Evolutionary conservation across 35 echinoderm and acorn worm genomes (phyloP).

Genomic region (Lytechinus pictus): DNA sequence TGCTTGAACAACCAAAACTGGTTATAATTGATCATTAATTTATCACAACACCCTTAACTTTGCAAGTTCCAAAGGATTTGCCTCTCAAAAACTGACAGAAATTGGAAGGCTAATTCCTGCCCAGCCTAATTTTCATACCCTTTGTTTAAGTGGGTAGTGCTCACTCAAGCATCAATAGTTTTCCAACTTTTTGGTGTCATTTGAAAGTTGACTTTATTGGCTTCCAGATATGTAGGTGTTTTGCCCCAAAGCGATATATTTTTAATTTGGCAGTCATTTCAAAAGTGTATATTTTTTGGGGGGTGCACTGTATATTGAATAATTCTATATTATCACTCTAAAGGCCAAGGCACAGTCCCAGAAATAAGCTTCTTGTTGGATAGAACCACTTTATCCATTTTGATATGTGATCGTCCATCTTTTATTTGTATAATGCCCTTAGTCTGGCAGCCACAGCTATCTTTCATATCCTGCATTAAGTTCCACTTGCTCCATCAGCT

Average conservation of each 20-base stretch:
- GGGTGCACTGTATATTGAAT: neutral
- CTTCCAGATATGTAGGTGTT: no score
- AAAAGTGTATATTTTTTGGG: neutral
- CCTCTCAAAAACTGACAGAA: neutral
- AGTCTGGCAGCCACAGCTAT: neutral
- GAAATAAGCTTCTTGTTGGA: neutral
- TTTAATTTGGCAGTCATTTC: neutral
- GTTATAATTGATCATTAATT: no score
- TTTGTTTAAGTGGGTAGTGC: neutral
- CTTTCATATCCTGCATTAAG: neutral
- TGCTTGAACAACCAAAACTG: no score
- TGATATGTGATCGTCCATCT: neutral
- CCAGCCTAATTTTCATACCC: slow-evolving; percentile 60
- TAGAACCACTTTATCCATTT: neutral
- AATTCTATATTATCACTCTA: neutral
- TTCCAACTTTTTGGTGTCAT: no score
- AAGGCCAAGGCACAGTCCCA: neutral
- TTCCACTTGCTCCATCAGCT: neutral
- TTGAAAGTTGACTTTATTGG: no score
- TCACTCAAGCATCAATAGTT: no score
- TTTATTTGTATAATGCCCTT: neutral
- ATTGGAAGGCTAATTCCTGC: slow-evolving; percentile 60
- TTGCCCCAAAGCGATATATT: no score
- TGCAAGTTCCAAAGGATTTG: no score
- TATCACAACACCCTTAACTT: no score